Conservation (phyloP, 2,797 vertebrate species). For the Monodelphis domestica region DNA sequence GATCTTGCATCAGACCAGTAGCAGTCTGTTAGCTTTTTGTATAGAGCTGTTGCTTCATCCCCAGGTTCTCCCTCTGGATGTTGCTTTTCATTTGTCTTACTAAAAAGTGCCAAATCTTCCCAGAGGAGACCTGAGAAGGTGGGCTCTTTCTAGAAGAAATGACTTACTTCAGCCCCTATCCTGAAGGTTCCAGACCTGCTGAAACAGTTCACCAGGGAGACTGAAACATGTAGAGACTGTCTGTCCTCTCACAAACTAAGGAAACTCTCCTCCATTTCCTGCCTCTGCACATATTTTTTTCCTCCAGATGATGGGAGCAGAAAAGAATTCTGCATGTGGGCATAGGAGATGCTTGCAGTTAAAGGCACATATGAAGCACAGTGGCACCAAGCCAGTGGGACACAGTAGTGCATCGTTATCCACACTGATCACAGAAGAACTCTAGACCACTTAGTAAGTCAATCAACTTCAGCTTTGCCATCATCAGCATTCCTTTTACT, state of each 20-base stretch:
- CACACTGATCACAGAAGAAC: not conserved
- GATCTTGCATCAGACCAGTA: not conserved
- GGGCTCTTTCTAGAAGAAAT: not conserved
- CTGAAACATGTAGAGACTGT: not conserved
- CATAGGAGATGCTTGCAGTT: not conserved
- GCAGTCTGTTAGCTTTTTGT: not conserved
- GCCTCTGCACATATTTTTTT: not conserved
- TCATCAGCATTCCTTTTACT: not conserved
- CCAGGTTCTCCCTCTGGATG: not conserved
- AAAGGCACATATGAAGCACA: not conserved
- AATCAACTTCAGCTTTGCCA: not conserved
- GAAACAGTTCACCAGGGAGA: not conserved
- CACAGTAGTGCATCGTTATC: not conserved
- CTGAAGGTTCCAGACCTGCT: not conserved
- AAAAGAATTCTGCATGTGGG: not conserved
- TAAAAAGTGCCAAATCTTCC: not conserved
- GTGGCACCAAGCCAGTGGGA: not conserved
- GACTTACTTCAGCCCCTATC: not conserved
- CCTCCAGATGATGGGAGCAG: not conserved
- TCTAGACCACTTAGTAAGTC: not conserved
- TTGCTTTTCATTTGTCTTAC: not conserved
- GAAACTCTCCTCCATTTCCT: not conserved
- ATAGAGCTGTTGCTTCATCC: not conserved
- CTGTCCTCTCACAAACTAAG: not conserved
- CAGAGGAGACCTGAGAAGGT: not conserved